Evolutionary conservation across 2,888 invertebrate species (phyloP), one percentile per base, ranked within the genome.

Genomic region (Podabrus alpinus): DNA sequence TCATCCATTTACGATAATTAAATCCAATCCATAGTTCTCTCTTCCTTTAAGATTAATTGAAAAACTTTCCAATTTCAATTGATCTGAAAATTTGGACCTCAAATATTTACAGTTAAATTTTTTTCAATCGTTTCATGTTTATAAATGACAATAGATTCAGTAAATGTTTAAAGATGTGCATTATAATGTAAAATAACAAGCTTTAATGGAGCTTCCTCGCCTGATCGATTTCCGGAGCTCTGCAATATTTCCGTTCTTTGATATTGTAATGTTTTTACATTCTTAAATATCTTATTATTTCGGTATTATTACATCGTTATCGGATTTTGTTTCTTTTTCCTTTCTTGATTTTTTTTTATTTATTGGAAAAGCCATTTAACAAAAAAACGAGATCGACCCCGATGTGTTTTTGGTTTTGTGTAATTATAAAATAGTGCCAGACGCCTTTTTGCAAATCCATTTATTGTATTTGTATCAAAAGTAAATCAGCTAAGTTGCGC

Each of bases 1-100:
- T 81, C 81, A 80, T 81, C 81, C 83, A 81, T 83, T 75, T 85
- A n/a, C 45, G 45, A 45, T 45, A 84, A 84, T 85, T 85, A 84
- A 84, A 81, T 83, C 81, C 77, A 80, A 80, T 78, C 78, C 77
- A 69, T 77, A 73, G 79, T 78, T 77, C 78, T 61, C 77, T 73
- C 45, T 45, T n/a, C 45, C n/a, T 45, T 45, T 7, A 45, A 45
- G 45, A 45, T 45, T 45, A n/a, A 45, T 45, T 4, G 45, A 45
- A 45, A 45, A 45, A 45, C 45, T 45, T 45, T 45, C 45, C 45
- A 45, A n/a, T 45, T 45, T 45, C 45, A 45, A 45, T 45, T 29
- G 13, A n/a, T 29, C 5, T 29, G n/a, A 29, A 29, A 29, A 29
- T 29, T 45, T 45, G 5, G 45, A 45, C 45, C 45, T 45, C 45